Conservation (phyloP, 2,113 vertebrate species). For the Calcarius ornatus region DNA sequence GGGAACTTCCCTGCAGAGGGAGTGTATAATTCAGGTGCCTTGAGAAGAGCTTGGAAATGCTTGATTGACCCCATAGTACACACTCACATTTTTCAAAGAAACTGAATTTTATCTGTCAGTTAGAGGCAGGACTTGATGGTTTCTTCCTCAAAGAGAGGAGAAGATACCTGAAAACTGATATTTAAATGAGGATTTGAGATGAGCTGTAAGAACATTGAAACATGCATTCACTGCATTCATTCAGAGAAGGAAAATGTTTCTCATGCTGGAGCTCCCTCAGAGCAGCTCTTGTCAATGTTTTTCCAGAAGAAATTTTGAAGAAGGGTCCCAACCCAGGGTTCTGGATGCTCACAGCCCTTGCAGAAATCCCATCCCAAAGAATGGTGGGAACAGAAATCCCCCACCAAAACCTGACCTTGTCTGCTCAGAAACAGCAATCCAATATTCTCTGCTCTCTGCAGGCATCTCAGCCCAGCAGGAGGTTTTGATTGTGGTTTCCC, state of each 20-base stretch:
- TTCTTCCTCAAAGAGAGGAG: not conserved
- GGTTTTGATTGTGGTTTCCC: not conserved
- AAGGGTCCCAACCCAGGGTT: not conserved
- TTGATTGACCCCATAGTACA: not conserved
- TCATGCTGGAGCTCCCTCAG: not conserved
- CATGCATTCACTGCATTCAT: not conserved
- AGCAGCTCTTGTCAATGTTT: not conserved
- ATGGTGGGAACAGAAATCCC: fast-evolving
- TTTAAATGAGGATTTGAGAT: not conserved
- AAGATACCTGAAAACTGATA: not conserved
- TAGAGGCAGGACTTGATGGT: not conserved
- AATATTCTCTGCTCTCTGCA: not conserved
- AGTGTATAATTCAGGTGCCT: not conserved
- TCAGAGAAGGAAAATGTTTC: not conserved
- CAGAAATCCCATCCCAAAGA: not conserved
- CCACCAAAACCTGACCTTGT: not conserved
- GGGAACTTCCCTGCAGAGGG: not conserved
- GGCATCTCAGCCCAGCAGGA: no score
- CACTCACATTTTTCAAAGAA: not conserved
- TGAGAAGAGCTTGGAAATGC: not conserved
- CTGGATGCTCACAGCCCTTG: not conserved
- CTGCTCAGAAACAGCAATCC: not conserved
- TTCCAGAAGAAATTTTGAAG: not conserved
- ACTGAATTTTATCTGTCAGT: not conserved
- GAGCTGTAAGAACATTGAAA: not conserved